Conservation (phyloP, 2,888 invertebrate species). For the Neoascia interrupta region DNA sequence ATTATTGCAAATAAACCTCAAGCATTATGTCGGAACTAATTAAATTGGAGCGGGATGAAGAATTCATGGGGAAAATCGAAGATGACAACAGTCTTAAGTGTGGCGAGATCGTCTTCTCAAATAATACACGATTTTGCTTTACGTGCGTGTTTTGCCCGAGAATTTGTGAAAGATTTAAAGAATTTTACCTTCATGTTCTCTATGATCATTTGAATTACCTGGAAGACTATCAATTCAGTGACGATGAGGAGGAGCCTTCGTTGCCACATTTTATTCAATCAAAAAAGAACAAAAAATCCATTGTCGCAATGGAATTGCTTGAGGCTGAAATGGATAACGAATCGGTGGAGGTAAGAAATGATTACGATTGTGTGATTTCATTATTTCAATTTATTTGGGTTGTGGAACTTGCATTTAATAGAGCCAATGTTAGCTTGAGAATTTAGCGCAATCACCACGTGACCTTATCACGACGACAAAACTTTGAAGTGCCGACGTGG, state of each 20-base stretch:
- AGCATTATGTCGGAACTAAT: conserved; percentile 16
- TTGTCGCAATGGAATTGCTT: conserved; percentile 8
- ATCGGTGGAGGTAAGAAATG: conserved; percentile 24
- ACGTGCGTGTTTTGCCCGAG: conserved; percentile 49
- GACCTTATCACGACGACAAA: too few species aligned
- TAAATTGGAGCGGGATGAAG: conserved; percentile 19
- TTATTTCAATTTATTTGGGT: too few species aligned
- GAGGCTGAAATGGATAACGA: neutral
- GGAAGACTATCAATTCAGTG: conserved; percentile 45
- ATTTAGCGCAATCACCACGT: too few species aligned
- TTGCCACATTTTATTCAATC: conserved; percentile 2
- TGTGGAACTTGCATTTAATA: too few species aligned
- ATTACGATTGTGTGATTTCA: too few species aligned
- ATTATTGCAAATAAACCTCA: neutral
- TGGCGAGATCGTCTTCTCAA: conserved; percentile 54
- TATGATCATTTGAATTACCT: conserved; percentile 62
- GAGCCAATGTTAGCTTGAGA: too few species aligned
- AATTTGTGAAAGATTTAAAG: conserved; percentile 34
- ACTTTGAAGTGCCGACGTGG: too few species aligned
- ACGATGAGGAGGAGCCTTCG: conserved; percentile 33
- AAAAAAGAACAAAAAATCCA: neutral
- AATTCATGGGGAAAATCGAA: conserved; percentile 2
- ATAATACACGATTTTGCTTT: conserved; percentile 54
- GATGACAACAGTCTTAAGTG: conserved; percentile 57
- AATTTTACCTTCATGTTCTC: conserved; percentile 56